Conservation (phyloP, 2,797 vertebrate genomes). For the Leptodactylus fallax region DNA sequence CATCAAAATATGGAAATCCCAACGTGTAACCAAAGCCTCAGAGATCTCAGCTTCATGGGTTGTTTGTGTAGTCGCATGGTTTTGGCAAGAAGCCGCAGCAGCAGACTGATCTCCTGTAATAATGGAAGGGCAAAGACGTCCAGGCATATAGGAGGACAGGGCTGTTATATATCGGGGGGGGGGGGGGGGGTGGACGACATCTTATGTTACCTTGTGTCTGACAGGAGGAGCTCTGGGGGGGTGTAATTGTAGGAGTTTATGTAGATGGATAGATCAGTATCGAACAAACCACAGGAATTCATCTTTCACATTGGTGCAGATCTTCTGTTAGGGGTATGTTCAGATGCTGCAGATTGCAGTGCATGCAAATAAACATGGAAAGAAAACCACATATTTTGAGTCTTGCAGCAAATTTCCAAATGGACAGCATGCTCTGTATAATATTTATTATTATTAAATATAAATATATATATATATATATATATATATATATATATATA, state of each 20-base stretch:
- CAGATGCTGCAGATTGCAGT: too few species aligned
- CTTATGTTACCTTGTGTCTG: not conserved
- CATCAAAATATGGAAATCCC: conserved; percentile 23
- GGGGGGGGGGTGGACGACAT: too few species aligned
- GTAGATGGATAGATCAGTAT: not conserved
- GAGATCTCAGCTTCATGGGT: not conserved
- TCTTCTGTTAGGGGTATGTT: too few species aligned
- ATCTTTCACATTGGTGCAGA: not conserved
- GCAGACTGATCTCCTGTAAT: not conserved
- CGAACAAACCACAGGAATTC: too few species aligned
- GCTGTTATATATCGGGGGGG: not conserved
- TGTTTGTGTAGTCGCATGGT: not conserved
- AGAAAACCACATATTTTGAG: not conserved
- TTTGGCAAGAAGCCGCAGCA: too few species aligned
- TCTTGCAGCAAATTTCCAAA: not conserved
- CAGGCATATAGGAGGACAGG: not conserved
- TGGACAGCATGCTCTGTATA: not conserved
- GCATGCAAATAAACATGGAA: too few species aligned
- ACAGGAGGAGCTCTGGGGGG: too few species aligned
- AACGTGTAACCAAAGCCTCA: not conserved
- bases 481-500: too few species aligned
- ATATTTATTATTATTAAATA: too few species aligned
- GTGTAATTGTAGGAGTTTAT: too few species aligned
- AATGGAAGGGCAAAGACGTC: not conserved
- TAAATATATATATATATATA: too few species aligned